Evolutionary conservation across 2,113 vertebrate species (phyloP).

Genomic region (Coreoperca whiteheadi): DNA sequence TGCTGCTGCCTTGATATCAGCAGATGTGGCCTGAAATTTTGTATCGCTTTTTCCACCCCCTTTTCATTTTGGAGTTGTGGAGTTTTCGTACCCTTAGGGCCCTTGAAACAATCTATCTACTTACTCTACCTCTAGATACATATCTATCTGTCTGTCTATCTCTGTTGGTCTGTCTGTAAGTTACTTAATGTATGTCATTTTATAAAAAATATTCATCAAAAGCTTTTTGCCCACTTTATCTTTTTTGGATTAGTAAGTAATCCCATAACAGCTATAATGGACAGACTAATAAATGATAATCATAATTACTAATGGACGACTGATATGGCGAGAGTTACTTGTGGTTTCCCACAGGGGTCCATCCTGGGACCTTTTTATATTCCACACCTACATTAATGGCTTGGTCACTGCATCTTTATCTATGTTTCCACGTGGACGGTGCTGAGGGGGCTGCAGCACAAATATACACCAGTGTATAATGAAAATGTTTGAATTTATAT

Average conservation of each 20-base stretch:
- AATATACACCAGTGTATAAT: too few species aligned
- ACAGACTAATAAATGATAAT: background rate
- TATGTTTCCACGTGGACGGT: too few species aligned
- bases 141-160: background rate
- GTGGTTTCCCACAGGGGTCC: background rate
- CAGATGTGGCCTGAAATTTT: constrained; percentile 14
- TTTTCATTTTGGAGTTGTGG: background rate
- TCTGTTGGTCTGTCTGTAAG: background rate
- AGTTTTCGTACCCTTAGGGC: background rate
- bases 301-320: background rate
- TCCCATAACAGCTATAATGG: background rate
- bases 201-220: background rate
- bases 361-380: background rate
- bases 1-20: constrained; percentile 17
- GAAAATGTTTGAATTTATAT: too few species aligned
- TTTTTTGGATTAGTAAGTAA: background rate
- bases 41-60: background rate
- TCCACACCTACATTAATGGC: background rate
- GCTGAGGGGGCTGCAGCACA: too few species aligned
- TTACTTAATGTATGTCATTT: background rate
- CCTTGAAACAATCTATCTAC: background rate
- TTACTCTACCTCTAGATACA: background rate
- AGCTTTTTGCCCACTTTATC: background rate
- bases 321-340: background rate
- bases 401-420: background rate